Conservation (phyloP, 1,140 invertebrate genomes). For the Hypothenemus hampei region DNA sequence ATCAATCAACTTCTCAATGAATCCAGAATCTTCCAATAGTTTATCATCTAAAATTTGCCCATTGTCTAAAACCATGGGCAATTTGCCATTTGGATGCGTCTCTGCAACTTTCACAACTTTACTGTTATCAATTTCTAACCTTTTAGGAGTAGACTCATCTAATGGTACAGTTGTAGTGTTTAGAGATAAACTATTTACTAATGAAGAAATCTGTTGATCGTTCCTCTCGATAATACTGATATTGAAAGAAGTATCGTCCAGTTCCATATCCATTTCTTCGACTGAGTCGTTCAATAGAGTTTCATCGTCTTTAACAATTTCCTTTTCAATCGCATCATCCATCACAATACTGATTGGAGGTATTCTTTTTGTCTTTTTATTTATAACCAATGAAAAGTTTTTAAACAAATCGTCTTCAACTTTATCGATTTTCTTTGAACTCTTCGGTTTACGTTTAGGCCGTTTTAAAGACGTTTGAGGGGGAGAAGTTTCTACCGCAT, state of each 20-base stretch:
- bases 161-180: too few relatives aligned
- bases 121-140: too few relatives aligned
- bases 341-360: constrained; percentile 22
- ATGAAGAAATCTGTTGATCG: background rate
- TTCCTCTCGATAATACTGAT: constrained; percentile 28
- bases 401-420: constrained; percentile 27
- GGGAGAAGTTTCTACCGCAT: too few relatives aligned
- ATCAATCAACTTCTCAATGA: constrained; percentile 5
- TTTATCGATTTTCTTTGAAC: constrained; percentile 28
- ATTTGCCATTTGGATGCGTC: too few relatives aligned
- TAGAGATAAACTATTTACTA: too few relatives aligned
- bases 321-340: constrained; percentile 21
- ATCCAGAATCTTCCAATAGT: constrained; percentile 10
- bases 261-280: constrained; percentile 34
- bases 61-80: background rate
- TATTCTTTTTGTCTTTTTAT: constrained; percentile 28
- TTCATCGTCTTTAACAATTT: constrained; percentile 3
- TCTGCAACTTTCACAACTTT: too few relatives aligned
- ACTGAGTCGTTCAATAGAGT: constrained; percentile 24
- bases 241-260: constrained; percentile 29
- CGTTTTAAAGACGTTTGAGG: too few relatives aligned
- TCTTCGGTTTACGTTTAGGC: constrained; percentile 30
- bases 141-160: too few relatives aligned
- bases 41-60: background rate
- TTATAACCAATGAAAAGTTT: constrained; percentile 32